These are phyloP conservation scores for Cyanocitta stelleri DNA, from an alignment of 2,113 vertebrate species.

Conservation along the genomic window DNA sequence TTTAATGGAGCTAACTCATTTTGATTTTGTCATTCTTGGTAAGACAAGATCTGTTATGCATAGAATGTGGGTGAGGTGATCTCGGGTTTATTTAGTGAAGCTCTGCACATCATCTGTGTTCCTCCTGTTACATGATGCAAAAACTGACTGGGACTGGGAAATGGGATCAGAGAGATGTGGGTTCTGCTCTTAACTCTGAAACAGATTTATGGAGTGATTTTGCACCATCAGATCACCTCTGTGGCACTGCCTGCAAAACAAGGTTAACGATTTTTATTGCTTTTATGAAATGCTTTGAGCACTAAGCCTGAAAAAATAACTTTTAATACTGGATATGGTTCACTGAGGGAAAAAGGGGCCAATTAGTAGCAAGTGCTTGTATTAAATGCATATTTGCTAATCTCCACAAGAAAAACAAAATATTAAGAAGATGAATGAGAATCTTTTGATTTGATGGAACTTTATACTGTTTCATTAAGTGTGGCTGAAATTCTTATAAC, in stretches of 20 bases:
- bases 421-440: neutral
- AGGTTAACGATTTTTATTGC: neutral
- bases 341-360: neutral
- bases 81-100: neutral
- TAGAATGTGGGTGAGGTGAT: neutral
- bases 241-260: neutral
- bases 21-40: neutral
- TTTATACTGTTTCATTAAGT: neutral
- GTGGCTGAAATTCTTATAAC: neutral
- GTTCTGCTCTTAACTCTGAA: neutral
- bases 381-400: neutral
- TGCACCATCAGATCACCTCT: neutral
- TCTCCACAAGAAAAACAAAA: neutral
- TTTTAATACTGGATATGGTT: neutral
- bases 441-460: neutral
- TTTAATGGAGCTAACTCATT: neutral
- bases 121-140: neutral
- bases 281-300: neutral
- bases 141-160: neutral
- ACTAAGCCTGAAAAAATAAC: neutral
- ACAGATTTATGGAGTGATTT: neutral
- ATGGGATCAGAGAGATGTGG: neutral
- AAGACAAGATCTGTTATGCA: neutral
- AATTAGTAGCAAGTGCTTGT: neutral
- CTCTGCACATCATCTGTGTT: neutral